Conservation (phyloP, 2,888 invertebrate genomes). For the Eucera pruinosa region DNA sequence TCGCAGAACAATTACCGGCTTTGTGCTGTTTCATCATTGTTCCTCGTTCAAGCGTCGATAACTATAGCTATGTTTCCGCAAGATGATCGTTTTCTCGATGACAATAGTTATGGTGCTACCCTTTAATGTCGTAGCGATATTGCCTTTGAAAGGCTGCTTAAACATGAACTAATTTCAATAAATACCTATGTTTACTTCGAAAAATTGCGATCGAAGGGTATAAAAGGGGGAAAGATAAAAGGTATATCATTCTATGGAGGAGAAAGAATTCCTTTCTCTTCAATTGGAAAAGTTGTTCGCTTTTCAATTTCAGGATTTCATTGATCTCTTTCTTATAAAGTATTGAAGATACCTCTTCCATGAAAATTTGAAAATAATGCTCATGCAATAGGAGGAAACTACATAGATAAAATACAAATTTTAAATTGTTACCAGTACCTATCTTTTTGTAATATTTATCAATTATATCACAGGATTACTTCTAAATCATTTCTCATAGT, state of each 20-base stretch:
- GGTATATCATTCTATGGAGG: not conserved
- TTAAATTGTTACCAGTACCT: too few species aligned
- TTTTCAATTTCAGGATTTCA: too few species aligned
- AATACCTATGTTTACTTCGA: not conserved
- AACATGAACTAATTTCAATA: not conserved
- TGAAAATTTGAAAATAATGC: too few species aligned
- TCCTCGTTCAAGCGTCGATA: not conserved
- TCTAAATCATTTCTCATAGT: too few species aligned
- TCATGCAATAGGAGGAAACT: too few species aligned
- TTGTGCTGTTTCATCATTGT: constrained; percentile 11
- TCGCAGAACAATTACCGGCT: constrained; percentile 13
- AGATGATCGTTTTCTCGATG: constrained; percentile 7
- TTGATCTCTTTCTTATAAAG: too few species aligned
- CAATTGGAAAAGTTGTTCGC: too few species aligned
- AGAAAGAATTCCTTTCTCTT: not conserved
- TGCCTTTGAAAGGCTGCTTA: not conserved
- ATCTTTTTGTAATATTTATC: too few species aligned
- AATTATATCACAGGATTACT: too few species aligned
- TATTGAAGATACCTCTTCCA: too few species aligned
- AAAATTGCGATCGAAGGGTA: too few species aligned
- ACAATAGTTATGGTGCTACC: not conserved
- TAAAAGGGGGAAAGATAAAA: not conserved
- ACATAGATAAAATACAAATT: too few species aligned
- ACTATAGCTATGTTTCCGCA: not conserved
- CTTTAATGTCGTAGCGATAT: not conserved